A percentile compares a stretch with the other conserved stretches of the same genome.
phyloP scores from a whole-genome alignment of 2,888 invertebrate species.

The Drosophila algonquin region DNA sequence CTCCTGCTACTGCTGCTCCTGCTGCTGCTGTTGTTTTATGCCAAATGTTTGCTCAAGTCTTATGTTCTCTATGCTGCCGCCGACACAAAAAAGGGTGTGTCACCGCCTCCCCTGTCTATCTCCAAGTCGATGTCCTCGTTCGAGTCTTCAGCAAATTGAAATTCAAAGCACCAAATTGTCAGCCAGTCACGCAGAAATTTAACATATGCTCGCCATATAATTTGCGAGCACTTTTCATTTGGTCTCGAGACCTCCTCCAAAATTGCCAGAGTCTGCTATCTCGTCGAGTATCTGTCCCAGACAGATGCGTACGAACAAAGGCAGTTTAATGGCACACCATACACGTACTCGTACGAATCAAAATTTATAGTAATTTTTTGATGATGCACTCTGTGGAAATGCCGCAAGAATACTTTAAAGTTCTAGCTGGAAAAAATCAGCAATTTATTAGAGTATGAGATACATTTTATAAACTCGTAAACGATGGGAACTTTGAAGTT shows the following conservation, averaged over 20 bases:
- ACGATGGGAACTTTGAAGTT: too few species aligned
- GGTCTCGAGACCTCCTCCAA: conserved; percentile 3
- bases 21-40: conserved; percentile 46
- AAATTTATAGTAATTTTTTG: not conserved
- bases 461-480: too few species aligned
- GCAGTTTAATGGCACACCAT: not conserved
- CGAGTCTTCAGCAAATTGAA: conserved; percentile 54
- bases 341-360: not conserved
- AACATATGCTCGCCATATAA: conserved; percentile 71
- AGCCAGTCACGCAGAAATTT: conserved; percentile 72
- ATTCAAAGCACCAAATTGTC: conserved; percentile 72
- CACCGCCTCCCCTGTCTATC: conserved; percentile 5
- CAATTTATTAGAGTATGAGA: too few species aligned
- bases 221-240: conserved; percentile 54
- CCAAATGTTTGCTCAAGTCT: conserved; percentile 69
- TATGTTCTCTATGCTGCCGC: conserved; percentile 37
- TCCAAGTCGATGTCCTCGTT: conserved; percentile 13
- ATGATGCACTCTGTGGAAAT: not conserved
- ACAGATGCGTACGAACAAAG: conserved; percentile 2
- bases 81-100: conserved; percentile 55
- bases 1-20: conserved; percentile 14
- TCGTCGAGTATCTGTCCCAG: not conserved
- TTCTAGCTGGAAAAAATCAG: not conserved
- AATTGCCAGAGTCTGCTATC: conserved; percentile 11
- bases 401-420: not conserved